phyloP scores from a whole-genome alignment of 2,888 invertebrate genomes.

The Blastobasis adustella region DNA sequence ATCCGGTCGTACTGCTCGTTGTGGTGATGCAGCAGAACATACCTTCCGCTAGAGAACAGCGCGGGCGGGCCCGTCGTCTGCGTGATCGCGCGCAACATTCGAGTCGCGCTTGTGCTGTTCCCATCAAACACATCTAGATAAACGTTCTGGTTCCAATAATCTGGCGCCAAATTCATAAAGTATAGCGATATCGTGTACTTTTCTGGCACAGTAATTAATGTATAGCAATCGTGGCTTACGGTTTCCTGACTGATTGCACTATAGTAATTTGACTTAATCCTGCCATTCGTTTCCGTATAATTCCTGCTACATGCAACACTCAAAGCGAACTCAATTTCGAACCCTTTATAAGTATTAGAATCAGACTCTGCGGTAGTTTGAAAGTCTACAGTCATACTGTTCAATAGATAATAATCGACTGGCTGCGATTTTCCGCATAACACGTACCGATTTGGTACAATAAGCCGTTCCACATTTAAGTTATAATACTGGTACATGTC shows the following conservation, averaged over 20 bases:
- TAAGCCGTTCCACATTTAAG: slow-evolving; percentile 18
- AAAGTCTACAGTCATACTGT: slow-evolving; percentile 34
- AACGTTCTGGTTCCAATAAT: slow-evolving; percentile 32
- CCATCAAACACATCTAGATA: slow-evolving; percentile 62
- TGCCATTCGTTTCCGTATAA: slow-evolving; percentile 81
- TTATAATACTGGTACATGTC: slow-evolving; percentile 27
- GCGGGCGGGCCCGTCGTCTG: slow-evolving; percentile 20
- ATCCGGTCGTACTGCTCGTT: slow-evolving; percentile 27
- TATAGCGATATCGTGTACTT: slow-evolving; percentile 84
- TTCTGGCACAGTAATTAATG: slow-evolving; percentile 78
- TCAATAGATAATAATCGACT: slow-evolving; percentile 43
- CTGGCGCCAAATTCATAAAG: slow-evolving; percentile 30
- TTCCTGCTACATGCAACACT: slow-evolving; percentile 75
- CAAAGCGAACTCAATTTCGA: slow-evolving; percentile 77
- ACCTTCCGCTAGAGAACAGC: slow-evolving; percentile 81
- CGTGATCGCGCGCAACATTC: slow-evolving; percentile 22
- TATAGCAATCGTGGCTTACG: slow-evolving; percentile 65
- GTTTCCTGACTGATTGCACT: not conserved
- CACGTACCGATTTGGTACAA: slow-evolving; percentile 25
- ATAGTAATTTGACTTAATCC: slow-evolving; percentile 51
- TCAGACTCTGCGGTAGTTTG: slow-evolving; percentile 39
- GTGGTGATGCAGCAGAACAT: slow-evolving; percentile 72
- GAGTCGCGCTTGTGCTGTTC: slow-evolving; percentile 25
- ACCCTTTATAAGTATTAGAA: slow-evolving; percentile 65
- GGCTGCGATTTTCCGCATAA: slow-evolving; percentile 39